Evolutionary conservation across 2,113 vertebrate genomes (phyloP), one percentile per base, ranked within the genome.

Genomic region (Otus sunia): DNA sequence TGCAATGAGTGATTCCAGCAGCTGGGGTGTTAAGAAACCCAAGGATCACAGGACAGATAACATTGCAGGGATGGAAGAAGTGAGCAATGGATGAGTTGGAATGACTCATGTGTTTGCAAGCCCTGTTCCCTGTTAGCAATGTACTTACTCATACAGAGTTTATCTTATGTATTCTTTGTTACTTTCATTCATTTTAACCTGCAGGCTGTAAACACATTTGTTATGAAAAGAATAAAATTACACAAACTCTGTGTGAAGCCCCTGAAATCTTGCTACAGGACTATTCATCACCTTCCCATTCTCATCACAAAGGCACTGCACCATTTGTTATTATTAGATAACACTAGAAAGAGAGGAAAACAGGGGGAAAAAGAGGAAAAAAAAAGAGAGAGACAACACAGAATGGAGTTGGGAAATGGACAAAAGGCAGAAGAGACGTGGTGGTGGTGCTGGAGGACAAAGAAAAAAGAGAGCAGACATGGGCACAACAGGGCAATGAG

Each of bases 171-270:
- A 73, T 85, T 88, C 82, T 81, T 95, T 90, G 84, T 74, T 88
- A 32, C 45, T 73, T 94, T 88, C 59, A 89, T 83, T 94, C 69
- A 87, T 92, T 94, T 94, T 92, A 92, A 88, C 80, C 89, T 82
- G 41, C 62, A 90, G 80, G 77, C 80, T 92, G 86, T 91, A 96
- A 97, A 92, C 74, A 92, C 50, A 95, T 97, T 89, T 81, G 16
- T 96, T 97, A 93, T 86, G 74, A 90, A 90, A 95, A 72, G 34
- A 69, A 94, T 88, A 76, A 78, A 88, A 88, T 75, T 81, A 81
- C 36, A 82, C 25, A 76, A 85, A 93, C 74, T 53, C 84, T 26
- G 12, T 94, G 66, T 86, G 82, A 97, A 95, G 77, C 60, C 43
- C 60, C 62, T 90, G 78, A 91, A 95, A 75, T 86, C 68, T 94